Percentiles rank a stretch among this genome's conserved stretches.
These are phyloP conservation scores for Cheiracanthium punctorium DNA, from an alignment of 2,888 invertebrate genomes.

Conservation along the genomic window DNA sequence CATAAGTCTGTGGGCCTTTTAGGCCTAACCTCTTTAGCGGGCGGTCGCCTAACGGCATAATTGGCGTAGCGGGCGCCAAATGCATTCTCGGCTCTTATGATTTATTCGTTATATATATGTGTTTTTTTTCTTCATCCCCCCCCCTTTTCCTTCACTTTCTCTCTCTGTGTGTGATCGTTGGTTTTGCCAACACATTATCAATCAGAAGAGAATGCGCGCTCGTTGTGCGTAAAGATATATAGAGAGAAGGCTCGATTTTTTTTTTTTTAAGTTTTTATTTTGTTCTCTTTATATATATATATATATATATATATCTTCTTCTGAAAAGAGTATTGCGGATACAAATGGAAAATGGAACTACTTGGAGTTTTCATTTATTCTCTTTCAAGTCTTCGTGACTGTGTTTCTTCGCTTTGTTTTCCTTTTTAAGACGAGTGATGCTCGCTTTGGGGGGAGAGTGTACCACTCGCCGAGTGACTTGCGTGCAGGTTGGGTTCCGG, in stretches of 20 bases:
- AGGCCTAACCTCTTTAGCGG: slow-evolving; percentile 67
- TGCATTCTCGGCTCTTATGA: slow-evolving; percentile 61
- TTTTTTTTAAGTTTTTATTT: slow-evolving; percentile 1
- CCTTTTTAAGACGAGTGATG: neutral
- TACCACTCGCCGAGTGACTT: neutral
- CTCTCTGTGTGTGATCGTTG: slow-evolving; percentile 35
- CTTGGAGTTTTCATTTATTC: slow-evolving; percentile 66
- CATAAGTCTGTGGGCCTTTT: slow-evolving; percentile 70
- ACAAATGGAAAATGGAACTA: slow-evolving; percentile 66
- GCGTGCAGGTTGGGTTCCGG: neutral
- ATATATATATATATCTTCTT: too few species aligned
- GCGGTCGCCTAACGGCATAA: slow-evolving; percentile 67
- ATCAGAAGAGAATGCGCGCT: slow-evolving; percentile 34
- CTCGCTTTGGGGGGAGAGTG: neutral
- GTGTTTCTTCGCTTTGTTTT: slow-evolving; percentile 12
- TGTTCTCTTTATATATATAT: neutral
- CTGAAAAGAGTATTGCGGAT: slow-evolving; percentile 27
- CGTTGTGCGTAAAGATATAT: neutral
- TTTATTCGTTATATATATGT: slow-evolving; percentile 21
- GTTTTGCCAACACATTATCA: slow-evolving; percentile 70
- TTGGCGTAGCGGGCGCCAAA: slow-evolving; percentile 53
- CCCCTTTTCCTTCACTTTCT: slow-evolving; percentile 18
- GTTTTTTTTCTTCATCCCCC: slow-evolving; percentile 21
- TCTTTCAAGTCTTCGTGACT: slow-evolving; percentile 59
- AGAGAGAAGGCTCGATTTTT: neutral